A percentile compares a stretch with the other conserved stretches of the same genome.
These are phyloP conservation scores for Symphodus melops DNA, from an alignment of 2,113 vertebrate species.

Conservation along the genomic window DNA sequence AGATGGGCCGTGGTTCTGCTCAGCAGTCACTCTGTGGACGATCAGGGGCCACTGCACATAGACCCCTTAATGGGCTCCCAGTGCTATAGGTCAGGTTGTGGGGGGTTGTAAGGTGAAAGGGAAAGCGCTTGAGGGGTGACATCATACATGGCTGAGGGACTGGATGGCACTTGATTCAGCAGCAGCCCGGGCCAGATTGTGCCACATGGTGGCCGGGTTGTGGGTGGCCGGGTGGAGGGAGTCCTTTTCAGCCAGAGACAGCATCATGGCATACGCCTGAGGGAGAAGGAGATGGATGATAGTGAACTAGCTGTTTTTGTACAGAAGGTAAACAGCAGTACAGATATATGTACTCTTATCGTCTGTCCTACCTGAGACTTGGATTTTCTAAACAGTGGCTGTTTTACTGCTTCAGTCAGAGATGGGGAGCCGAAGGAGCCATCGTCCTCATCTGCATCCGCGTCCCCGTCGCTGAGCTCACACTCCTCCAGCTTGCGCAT, in stretches of 20 bases:
- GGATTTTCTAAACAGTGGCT: constrained; percentile 96
- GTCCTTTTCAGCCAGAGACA: constrained; percentile 97
- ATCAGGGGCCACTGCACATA: constrained; percentile 42
- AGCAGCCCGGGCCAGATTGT: constrained; percentile 93
- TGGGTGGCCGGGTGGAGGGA: constrained; percentile 90
- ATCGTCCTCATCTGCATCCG: constrained; percentile 69
- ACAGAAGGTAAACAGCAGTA: background rate
- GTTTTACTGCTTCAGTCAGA: constrained; percentile 92
- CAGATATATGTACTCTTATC: background rate
- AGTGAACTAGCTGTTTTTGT: background rate
- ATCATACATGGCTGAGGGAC: constrained; percentile 98
- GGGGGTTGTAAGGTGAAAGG: constrained; percentile 64
- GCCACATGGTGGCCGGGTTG: constrained; percentile 92
- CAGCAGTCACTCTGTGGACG: constrained; percentile 72
- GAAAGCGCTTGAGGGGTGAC: constrained; percentile 40
- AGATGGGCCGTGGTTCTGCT: constrained; percentile 77
- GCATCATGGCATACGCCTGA: constrained; percentile 98
- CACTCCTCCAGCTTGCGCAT: constrained; percentile 94
- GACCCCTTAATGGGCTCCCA: constrained; percentile 60
- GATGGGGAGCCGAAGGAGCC: constrained; percentile 87
- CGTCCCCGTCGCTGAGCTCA: constrained; percentile 87
- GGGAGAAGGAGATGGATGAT: background rate
- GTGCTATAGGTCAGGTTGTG: constrained; percentile 67
- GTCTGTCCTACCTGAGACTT: constrained; percentile 91
- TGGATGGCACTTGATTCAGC: constrained; percentile 95